These are phyloP conservation scores for Polyodon spathula DNA, from an alignment of 2,113 vertebrate species.

Conservation along the genomic window DNA sequence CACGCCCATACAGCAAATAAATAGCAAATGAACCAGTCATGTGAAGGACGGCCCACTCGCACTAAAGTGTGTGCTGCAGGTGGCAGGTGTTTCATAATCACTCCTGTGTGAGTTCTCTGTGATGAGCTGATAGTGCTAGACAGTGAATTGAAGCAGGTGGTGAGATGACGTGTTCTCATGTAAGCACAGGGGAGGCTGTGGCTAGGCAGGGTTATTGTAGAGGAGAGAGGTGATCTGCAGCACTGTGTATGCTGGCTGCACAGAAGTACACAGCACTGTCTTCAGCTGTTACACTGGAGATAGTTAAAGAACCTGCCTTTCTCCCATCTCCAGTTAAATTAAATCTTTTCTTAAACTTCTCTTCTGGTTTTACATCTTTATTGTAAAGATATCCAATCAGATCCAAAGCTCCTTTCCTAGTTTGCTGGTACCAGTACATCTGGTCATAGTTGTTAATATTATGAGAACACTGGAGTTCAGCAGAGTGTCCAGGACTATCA, in stretches of 20 bases:
- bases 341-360: conserved; percentile 21
- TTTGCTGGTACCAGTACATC: conserved; percentile 46
- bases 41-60: too few species aligned
- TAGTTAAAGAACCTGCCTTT: conserved; percentile 14
- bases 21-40: too few species aligned
- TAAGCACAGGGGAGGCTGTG: neutral
- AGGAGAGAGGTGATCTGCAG: neutral
- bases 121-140: too few species aligned
- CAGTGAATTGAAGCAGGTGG: neutral
- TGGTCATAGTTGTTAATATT: accelerated
- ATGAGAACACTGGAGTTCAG: conserved; percentile 34
- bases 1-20: too few species aligned
- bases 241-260: conserved; percentile 1
- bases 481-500: neutral
- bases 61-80: too few species aligned
- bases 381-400: conserved; percentile 34
- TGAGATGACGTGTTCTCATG: too few species aligned
- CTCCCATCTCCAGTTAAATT: neutral
- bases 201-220: neutral
- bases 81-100: too few species aligned
- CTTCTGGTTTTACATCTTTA: conserved; percentile 2
- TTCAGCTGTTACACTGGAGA: neutral
- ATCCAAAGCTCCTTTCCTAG: conserved; percentile 12
- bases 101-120: too few species aligned
- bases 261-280: conserved; percentile 3